phyloP scores from a whole-genome alignment of 2,797 vertebrate species.

The Lacerta bilineata region DNA sequence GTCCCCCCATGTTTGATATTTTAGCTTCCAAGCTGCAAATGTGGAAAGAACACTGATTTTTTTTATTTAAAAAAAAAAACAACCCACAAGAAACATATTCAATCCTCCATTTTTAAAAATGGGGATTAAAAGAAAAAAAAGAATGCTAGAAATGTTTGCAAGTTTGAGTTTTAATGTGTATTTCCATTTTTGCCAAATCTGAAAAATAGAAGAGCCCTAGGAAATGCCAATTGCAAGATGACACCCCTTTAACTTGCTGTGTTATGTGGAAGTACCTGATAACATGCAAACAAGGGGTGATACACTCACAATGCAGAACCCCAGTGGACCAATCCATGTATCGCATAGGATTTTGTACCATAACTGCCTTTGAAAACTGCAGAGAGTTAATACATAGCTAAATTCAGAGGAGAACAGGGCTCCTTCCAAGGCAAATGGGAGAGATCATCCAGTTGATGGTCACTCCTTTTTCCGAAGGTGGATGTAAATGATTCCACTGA shows the following conservation, averaged over 20 bases:
- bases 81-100: background rate
- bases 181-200: background rate
- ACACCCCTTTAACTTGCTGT: slow-evolving; percentile 12
- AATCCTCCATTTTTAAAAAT: slow-evolving; percentile 13
- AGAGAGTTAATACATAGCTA: slow-evolving; percentile 36
- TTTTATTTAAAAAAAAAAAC: background rate
- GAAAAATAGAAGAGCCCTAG: background rate
- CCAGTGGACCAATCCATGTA: slow-evolving; percentile 3
- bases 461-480: slow-evolving; percentile 90
- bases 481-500: slow-evolving; percentile 87
- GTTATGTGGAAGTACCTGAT: slow-evolving; percentile 6
- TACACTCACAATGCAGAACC: background rate
- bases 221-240: slow-evolving; percentile 19
- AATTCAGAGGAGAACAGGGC: slow-evolving; percentile 17
- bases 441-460: slow-evolving; percentile 36
- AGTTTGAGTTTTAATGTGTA: background rate
- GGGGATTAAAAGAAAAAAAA: background rate
- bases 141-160: background rate
- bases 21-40: slow-evolving; percentile 13
- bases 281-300: background rate
- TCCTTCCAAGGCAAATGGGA: background rate
- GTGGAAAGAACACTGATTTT: background rate
- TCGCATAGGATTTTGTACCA: slow-evolving; percentile 9
- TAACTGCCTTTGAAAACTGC: slow-evolving; percentile 26
- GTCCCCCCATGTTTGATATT: background rate